A percentile compares a stretch with the other conserved stretches of the same genome.
phyloP scores from a whole-genome alignment of 2,113 vertebrate species.

The Rhynchomys soricoides region DNA sequence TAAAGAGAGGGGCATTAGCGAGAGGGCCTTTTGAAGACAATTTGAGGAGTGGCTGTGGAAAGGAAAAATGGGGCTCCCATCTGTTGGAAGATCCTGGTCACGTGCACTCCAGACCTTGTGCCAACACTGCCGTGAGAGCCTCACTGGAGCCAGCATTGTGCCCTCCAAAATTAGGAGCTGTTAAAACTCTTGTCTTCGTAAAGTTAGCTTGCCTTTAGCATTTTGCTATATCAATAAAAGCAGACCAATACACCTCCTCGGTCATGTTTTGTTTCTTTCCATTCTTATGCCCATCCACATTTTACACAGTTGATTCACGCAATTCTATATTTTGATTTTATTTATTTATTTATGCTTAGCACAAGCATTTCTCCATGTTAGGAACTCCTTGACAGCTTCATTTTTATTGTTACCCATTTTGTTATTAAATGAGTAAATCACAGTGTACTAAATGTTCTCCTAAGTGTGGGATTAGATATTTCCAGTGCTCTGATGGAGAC shows the following conservation, averaged over 20 bases:
- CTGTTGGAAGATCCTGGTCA: not conserved
- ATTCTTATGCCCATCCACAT: not conserved
- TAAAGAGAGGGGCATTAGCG: not conserved
- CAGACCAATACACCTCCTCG: not conserved
- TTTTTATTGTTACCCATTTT: not conserved
- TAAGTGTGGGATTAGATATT: not conserved
- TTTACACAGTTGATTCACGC: not conserved
- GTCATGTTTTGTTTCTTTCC: not conserved
- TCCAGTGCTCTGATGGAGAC: not conserved
- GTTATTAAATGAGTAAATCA: not conserved
- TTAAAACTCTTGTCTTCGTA: not conserved
- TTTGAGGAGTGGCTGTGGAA: no score
- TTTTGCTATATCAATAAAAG: not conserved
- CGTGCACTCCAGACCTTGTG: not conserved
- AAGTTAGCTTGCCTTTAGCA: not conserved
- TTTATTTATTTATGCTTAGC: not conserved
- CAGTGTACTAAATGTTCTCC: not conserved
- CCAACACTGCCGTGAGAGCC: not conserved
- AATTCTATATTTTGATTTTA: not conserved
- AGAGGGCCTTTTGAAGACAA: not conserved
- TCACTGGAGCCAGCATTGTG: not conserved
- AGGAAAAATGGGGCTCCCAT: no score
- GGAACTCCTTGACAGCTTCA: not conserved
- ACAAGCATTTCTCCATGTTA: not conserved
- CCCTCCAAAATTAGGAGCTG: not conserved